These are phyloP conservation scores for Pecten maximus DNA, from an alignment of 2,888 invertebrate species.

Conservation along the genomic window DNA sequence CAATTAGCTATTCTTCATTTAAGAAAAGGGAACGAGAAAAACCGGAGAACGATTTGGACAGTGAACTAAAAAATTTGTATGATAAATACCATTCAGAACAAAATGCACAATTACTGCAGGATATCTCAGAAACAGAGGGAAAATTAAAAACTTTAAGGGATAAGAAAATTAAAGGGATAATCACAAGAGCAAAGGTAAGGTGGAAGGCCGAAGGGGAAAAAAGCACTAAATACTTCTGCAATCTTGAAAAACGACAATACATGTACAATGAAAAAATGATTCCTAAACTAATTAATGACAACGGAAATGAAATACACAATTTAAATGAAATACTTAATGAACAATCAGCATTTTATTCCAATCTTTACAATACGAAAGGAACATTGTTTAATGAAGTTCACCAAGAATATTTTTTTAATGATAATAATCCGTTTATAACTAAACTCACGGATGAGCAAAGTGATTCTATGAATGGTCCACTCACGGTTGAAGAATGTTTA, in stretches of 20 bases:
- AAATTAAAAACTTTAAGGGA: background rate
- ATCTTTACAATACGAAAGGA: background rate
- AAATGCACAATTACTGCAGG: background rate
- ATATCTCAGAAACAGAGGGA: background rate
- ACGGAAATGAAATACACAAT: background rate
- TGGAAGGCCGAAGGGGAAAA: background rate
- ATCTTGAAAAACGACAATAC: background rate
- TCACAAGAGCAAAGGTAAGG: background rate
- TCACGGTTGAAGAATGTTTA: no score
- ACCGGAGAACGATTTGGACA: conserved; percentile 3
- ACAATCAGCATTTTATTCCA: conserved; percentile 36
- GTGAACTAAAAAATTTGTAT: conserved; percentile 19
- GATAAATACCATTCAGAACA: conserved; percentile 31
- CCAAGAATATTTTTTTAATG: no score
- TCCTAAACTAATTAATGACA: background rate
- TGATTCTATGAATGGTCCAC: no score
- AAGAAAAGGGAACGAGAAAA: conserved; percentile 33
- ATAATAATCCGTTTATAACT: no score
- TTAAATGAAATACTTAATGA: background rate
- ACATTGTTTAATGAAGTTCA: background rate
- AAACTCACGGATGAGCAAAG: no score
- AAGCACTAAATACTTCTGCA: conserved; percentile 5
- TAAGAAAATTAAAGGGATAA: background rate
- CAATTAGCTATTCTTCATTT: conserved; percentile 40
- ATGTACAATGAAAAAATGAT: background rate